Evolutionary conservation across 2,113 vertebrate species (phyloP).

Genomic region (Todiramphus saurophagus): DNA sequence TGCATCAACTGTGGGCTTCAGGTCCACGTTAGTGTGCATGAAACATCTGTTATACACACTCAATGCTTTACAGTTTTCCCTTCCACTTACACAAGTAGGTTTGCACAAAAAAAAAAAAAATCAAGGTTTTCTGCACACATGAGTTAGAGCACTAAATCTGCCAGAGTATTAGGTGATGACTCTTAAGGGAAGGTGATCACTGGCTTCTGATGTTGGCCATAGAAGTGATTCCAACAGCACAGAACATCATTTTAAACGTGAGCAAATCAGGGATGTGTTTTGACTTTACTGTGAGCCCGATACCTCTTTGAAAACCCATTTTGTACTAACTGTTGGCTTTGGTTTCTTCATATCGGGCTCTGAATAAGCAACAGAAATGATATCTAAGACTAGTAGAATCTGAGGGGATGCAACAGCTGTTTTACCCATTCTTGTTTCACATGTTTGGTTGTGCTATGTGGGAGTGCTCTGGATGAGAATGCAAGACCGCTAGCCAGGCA

Average conservation of each 20-base stretch:
- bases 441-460: background rate
- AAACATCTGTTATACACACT: background rate
- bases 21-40: fast-evolving
- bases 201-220: background rate
- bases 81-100: background rate
- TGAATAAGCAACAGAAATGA: background rate
- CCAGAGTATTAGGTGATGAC: background rate
- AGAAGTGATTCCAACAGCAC: background rate
- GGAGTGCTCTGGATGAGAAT: background rate
- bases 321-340: background rate
- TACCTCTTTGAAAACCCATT: fast-evolving
- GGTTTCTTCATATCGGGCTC: background rate
- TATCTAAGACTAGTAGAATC: background rate
- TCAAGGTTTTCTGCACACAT: background rate
- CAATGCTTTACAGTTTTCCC: background rate
- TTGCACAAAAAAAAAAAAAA: background rate
- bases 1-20: background rate
- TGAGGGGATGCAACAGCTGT: background rate
- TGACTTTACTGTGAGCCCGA: background rate
- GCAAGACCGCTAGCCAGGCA: background rate
- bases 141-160: background rate
- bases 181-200: background rate
- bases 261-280: background rate
- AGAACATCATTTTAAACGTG: background rate
- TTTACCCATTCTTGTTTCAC: background rate